Evolutionary conservation across 2,888 invertebrate genomes (phyloP).

Genomic region (Cheilosia vernalis): DNA sequence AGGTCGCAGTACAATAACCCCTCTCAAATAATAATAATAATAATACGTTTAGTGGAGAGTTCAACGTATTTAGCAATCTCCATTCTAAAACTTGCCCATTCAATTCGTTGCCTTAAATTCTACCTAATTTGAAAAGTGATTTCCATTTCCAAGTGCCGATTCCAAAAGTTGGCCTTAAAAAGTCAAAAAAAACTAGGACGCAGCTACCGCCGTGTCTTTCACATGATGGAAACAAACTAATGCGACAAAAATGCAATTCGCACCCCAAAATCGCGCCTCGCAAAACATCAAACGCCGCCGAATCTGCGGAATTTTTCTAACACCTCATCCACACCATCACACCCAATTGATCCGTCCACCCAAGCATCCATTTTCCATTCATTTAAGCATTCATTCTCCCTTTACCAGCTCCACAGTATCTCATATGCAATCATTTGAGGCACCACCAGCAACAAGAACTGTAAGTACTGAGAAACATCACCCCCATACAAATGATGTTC

Average conservation of each 20-base stretch:
- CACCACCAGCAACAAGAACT: slow-evolving; percentile 19
- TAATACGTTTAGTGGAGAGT: no score
- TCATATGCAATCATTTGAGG: slow-evolving; percentile 36
- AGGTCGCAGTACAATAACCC: no score
- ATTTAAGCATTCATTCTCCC: slow-evolving; percentile 60
- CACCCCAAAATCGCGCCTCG: slow-evolving; percentile 20
- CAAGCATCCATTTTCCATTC: slow-evolving; percentile 68
- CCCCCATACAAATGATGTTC: slow-evolving; percentile 24
- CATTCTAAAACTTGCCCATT: no score
- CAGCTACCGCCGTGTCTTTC: background rate
- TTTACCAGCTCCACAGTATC: background rate
- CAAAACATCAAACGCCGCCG: slow-evolving; percentile 66
- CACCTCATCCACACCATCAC: slow-evolving; percentile 74
- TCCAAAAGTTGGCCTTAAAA: no score
- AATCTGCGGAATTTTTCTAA: slow-evolving; percentile 51
- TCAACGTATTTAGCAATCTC: no score
- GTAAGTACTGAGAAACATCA: slow-evolving; percentile 29
- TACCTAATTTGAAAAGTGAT: no score
- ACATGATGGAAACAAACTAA: background rate
- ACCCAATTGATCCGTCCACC: slow-evolving; percentile 72
- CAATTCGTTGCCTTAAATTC: background rate
- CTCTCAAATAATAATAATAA: no score
- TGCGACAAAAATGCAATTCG: slow-evolving; percentile 4
- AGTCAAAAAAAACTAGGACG: no score
- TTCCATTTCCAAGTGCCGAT: no score